These are phyloP conservation scores for Cerceris rybyensis DNA, from an alignment of 2,888 invertebrate species.

Conservation along the genomic window DNA sequence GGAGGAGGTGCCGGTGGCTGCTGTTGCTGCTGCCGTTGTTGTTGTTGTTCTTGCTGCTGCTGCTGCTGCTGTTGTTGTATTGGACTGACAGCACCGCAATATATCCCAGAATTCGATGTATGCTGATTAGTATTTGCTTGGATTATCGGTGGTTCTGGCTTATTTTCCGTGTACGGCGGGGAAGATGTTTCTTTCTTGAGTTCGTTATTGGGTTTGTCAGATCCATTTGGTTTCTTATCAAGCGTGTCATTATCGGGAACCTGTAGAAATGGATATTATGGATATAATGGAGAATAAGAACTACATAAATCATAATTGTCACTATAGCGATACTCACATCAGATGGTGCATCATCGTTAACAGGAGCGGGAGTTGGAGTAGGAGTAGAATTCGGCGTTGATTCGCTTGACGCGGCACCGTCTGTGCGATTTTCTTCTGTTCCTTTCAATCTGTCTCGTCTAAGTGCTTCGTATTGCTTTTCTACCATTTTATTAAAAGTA, in stretches of 20 bases:
- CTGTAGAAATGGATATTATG: constrained; percentile 48
- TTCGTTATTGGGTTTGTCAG: constrained; percentile 71
- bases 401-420: constrained; percentile 76
- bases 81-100: constrained; percentile 73
- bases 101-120: constrained; percentile 67
- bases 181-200: constrained; percentile 76
- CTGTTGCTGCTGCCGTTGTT: constrained; percentile 41
- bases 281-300: background rate
- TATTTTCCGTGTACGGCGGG: constrained; percentile 75
- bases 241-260: constrained; percentile 73
- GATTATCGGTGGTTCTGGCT: constrained; percentile 68
- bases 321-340: constrained; percentile 69
- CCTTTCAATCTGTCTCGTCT: constrained; percentile 86
- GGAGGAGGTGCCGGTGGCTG: constrained; percentile 36
- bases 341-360: constrained; percentile 75
- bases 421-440: constrained; percentile 82
- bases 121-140: constrained; percentile 59
- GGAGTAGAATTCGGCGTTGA: constrained; percentile 80
- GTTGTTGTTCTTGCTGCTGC: constrained; percentile 35
- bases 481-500: constrained; percentile 95
- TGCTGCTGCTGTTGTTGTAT: constrained; percentile 58
- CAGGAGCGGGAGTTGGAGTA: constrained; percentile 78
- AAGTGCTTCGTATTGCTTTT: constrained; percentile 91
- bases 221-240: constrained; percentile 73
- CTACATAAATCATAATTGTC: background rate